Percentiles rank a stretch among this genome's conserved stretches.
phyloP scores from a whole-genome alignment of 2,888 invertebrate species.

The Chloroclystis v-ata region DNA sequence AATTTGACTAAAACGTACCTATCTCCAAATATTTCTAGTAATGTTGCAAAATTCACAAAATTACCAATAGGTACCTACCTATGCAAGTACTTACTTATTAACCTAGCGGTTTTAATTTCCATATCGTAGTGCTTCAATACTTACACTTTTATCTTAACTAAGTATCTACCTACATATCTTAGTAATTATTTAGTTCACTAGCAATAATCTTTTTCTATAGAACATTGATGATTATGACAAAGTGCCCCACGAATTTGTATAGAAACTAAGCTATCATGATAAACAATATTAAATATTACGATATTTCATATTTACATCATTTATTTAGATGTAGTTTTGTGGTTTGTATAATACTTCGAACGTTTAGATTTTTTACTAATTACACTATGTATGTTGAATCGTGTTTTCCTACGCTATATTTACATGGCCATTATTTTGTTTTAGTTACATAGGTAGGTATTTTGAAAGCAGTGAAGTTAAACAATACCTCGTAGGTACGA shows the following conservation, averaged over 20 bases:
- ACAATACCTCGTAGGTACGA: too few relatives aligned
- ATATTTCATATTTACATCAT: constrained; percentile 54
- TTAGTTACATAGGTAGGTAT: too few relatives aligned
- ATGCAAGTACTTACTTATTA: too few relatives aligned
- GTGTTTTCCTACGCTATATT: constrained; percentile 8
- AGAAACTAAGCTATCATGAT: constrained; percentile 57
- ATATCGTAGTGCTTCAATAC: too few relatives aligned
- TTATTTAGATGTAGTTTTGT: constrained; percentile 60
- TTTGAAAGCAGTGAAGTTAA: too few relatives aligned
- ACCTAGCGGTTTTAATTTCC: too few relatives aligned
- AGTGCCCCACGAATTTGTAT: constrained; percentile 73
- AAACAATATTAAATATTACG: constrained; percentile 31
- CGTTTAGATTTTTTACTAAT: constrained; percentile 52
- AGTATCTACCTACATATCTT: too few relatives aligned
- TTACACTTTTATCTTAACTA: too few relatives aligned
- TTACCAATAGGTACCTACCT: too few relatives aligned
- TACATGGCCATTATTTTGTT: constrained; percentile 30
- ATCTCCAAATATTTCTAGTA: neutral
- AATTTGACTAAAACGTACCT: neutral
- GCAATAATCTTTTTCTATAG: constrained; percentile 31
- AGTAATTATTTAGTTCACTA: constrained; percentile 33
- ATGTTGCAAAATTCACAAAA: too few relatives aligned
- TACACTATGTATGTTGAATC: constrained; percentile 34
- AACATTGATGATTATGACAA: constrained; percentile 30
- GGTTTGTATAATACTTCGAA: constrained; percentile 53